A percentile compares a stretch with the other conserved stretches of the same genome.
Evolutionary conservation across 2,888 invertebrate genomes (phyloP).

Genomic region (Tinea trinotella): DNA sequence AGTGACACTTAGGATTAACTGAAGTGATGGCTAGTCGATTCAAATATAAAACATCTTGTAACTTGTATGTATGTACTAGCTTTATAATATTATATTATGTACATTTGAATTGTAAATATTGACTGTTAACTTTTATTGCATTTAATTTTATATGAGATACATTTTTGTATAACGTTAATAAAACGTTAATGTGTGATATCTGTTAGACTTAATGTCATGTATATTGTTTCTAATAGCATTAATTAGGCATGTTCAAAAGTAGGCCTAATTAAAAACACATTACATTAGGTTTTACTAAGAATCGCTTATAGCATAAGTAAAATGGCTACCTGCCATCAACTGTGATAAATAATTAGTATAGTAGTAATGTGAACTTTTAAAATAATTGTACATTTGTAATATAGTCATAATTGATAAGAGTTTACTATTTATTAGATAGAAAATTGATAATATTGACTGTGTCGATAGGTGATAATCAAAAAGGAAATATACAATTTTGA

Average conservation of each 20-base stretch:
- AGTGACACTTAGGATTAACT: conserved; percentile 27
- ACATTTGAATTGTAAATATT: conserved; percentile 35
- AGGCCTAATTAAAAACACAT: neutral
- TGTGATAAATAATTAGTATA: conserved; percentile 65
- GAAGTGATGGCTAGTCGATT: conserved; percentile 48
- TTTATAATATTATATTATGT: too few species aligned
- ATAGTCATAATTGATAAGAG: conserved; percentile 43
- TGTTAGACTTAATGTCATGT: neutral
- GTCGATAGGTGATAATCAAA: conserved; percentile 59
- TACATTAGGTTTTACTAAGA: neutral
- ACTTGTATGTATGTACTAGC: conserved; percentile 21
- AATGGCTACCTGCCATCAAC: conserved; percentile 42
- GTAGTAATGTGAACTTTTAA: conserved; percentile 26
- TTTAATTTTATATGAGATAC: conserved; percentile 2
- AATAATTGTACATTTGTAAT: conserved; percentile 47
- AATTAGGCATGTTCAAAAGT: neutral
- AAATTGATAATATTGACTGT: conserved; percentile 48
- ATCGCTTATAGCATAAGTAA: neutral
- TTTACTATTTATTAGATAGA: conserved; percentile 59
- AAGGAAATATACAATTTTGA: conserved; percentile 26
- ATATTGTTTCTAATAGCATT: neutral
- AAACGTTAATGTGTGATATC: neutral
- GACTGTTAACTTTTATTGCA: conserved; percentile 12
- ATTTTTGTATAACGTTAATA: conserved; percentile 1
- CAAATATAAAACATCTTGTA: conserved; percentile 14